Evolutionary conservation across 1,140 invertebrate genomes (phyloP), one percentile per base, ranked within the genome.

Genomic region (Daktulosphaira vitifoliae): DNA sequence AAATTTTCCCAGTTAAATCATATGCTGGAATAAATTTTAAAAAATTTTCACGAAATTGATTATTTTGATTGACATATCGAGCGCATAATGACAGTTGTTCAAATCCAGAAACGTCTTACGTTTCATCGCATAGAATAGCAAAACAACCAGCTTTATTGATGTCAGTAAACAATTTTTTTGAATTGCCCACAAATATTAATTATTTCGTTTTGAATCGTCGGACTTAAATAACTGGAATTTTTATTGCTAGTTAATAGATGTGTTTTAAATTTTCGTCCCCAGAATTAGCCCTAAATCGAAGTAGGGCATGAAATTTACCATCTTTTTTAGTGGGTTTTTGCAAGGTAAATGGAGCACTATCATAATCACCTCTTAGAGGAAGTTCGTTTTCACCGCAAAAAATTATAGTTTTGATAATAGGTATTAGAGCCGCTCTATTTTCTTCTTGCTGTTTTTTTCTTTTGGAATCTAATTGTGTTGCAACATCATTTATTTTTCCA

Each of bases 61-160:
- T 71, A 52, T 48, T 66, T 62, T 13, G 54, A 50, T 72, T 65
- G 69, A 68, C 69, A 65, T 67, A 72, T 37, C 67, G 51, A 48
- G 71, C 44, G n/a, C 70, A 68, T 29, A 74, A 52, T 2, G 72
- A 73, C 9, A 73, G 54, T 53, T 73, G 70, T 51, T 73, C 70
- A 37, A 67, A 71, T 49, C 71, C 71, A 50, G 69, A 25, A 62
- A 72, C 71, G 67, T 73, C 71, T 26, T 50, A 44, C 13, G 67
- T 68, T 66, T 73, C 71, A 66, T 73, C 70, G 29, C 33, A n/a
- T n/a, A n/a, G n/a, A n/a, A n/a, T n/a, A n/a, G n/a, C n/a, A n/a
- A n/a, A n/a, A n/a, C n/a, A n/a, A n/a, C n/a, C n/a, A n/a, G n/a
- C n/a, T n/a, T n/a, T n/a, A n/a, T n/a, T n/a, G n/a, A n/a, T n/a